Evolutionary conservation across 2,797 vertebrate genomes (phyloP).

Genomic region (Sebastes minor): DNA sequence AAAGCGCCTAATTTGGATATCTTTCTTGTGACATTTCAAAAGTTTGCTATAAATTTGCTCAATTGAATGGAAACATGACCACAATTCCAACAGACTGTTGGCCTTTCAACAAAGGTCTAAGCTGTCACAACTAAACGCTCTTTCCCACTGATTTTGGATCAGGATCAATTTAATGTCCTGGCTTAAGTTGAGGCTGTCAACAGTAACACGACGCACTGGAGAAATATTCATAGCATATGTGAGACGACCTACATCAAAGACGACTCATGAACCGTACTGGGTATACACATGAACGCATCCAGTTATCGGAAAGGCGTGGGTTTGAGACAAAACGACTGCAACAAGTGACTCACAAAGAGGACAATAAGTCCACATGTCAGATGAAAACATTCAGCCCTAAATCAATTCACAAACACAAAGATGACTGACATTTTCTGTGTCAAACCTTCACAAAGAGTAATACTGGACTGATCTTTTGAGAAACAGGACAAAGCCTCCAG

Average conservation of each 20-base stretch:
- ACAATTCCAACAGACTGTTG: not conserved
- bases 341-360: not conserved
- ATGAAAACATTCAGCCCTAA: not conserved
- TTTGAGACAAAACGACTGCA: not conserved
- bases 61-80: not conserved
- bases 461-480: not conserved
- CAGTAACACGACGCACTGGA: not conserved
- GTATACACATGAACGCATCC: not conserved
- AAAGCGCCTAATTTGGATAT: too few relatives aligned
- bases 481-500: not conserved
- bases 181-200: not conserved
- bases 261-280: not conserved
- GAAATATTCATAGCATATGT: not conserved
- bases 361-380: not conserved
- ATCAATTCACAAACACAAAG: not conserved
- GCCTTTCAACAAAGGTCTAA: not conserved
- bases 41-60: too few relatives aligned
- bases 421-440: not conserved
- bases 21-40: too few relatives aligned
- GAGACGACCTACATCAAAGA: not conserved
- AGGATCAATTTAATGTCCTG: not conserved
- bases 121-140: not conserved
- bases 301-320: not conserved
- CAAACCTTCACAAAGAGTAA: not conserved
- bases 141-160: not conserved